phyloP scores from a whole-genome alignment of 2,113 vertebrate genomes.

The Passer montanus region DNA sequence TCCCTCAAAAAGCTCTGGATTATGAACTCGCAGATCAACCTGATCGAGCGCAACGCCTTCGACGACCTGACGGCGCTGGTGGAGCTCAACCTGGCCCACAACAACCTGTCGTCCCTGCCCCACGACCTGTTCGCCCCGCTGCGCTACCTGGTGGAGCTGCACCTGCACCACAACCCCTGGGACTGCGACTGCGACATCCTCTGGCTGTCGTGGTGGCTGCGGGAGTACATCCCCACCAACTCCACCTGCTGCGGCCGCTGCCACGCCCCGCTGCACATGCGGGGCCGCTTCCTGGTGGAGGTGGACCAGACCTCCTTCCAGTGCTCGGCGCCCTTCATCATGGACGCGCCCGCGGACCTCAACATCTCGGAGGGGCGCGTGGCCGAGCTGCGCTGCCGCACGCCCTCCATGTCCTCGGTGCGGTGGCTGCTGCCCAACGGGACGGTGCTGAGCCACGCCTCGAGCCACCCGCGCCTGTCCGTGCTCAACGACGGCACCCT shows the following conservation, averaged over 20 bases:
- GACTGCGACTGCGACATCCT: slow-evolving; percentile 96
- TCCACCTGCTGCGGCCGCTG: slow-evolving; percentile 97
- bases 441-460: slow-evolving; percentile 93
- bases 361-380: slow-evolving; percentile 95
- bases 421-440: slow-evolving; percentile 94
- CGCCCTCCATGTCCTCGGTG: slow-evolving; percentile 93
- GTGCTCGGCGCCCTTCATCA: slow-evolving; percentile 94
- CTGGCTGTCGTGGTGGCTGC: slow-evolving; percentile 96
- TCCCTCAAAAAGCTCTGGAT: slow-evolving; percentile 97
- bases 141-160: slow-evolving; percentile 93
- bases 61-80: slow-evolving; percentile 94
- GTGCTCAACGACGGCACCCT: slow-evolving; percentile 95
- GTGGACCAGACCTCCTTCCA: slow-evolving; percentile 93
- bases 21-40: slow-evolving; percentile 94
- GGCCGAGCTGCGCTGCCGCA: slow-evolving; percentile 92
- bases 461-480: slow-evolving; percentile 87
- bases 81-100: slow-evolving; percentile 98
- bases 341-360: slow-evolving; percentile 91
- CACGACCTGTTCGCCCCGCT: slow-evolving; percentile 96
- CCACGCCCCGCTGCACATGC: slow-evolving; percentile 89
- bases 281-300: slow-evolving; percentile 92
- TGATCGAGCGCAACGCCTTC: slow-evolving; percentile 95
- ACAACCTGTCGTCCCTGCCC: slow-evolving; percentile 94
- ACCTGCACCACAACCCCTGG: slow-evolving; percentile 98
- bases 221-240: slow-evolving; percentile 96